Conservation (phyloP, 1,140 invertebrate genomes). For the Leptonema lineaticorne region DNA sequence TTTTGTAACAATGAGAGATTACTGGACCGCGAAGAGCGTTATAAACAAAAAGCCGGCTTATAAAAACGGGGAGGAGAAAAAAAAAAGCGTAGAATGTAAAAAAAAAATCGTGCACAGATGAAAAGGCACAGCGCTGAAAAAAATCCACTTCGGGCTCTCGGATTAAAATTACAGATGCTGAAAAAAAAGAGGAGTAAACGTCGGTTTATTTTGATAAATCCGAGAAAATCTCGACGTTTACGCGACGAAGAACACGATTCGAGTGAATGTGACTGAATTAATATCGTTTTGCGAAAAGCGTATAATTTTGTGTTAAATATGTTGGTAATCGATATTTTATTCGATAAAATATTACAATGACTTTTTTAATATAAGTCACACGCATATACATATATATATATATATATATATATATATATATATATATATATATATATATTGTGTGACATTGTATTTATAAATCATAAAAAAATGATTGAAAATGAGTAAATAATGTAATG, state of each 20-base stretch:
- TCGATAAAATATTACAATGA: background rate
- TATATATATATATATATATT: background rate
- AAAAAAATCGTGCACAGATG: background rate
- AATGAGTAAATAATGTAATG: background rate
- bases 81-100: too few species aligned
- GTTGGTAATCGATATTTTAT: too few species aligned
- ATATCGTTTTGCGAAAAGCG: background rate
- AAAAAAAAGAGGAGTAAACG: background rate
- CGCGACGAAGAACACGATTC: background rate
- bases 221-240: background rate
- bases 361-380: background rate
- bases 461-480: background rate
- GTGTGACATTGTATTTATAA: background rate
- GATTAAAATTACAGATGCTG: background rate
- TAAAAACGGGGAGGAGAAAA: background rate
- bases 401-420: background rate
- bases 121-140: background rate
- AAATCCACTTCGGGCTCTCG: background rate
- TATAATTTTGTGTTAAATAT: too few species aligned
- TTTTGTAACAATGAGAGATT: background rate
- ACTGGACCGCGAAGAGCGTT: slow-evolving; percentile 9
- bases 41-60: slow-evolving; percentile 3
- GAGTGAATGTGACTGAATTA: background rate
- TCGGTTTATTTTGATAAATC: background rate
- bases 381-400: background rate